Base-by-base conservation (phyloP, 2,797 vertebrate species). In the Nannoperca obscura region DNA sequence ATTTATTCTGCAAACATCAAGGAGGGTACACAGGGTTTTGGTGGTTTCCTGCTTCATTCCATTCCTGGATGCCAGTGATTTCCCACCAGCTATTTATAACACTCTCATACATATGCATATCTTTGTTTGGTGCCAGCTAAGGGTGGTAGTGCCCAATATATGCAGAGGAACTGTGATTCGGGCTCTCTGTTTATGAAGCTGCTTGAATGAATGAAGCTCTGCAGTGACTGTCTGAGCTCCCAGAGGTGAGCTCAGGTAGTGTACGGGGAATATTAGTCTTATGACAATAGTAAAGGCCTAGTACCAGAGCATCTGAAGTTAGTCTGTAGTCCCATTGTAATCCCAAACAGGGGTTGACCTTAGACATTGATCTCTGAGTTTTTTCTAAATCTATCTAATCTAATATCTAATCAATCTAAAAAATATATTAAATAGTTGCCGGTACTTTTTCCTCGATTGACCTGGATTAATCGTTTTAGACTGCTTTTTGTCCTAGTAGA, bases 161-260 rank as follows among this genome's bases (percentile, higher is more conserved):
- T 10, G 15, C 44, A 36, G 40, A n/a, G 0, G 5, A 58, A 15
- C 6, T 14, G 12, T 27, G 14, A n/a, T 27, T 36, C 30, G 2
- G 14, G 24, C 8, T 52, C 22, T 47, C 5, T 58, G 9, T 57
- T n/a, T 27, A 15, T 53, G 13, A 44, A 54, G 59, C 46, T 32
- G 14, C 24, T 44, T 27, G 8, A 74, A 30, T 14, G 44, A 38
- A 60, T 74, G 42, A 10, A 64, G 12, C 54, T 65, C 36, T 70
- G 69, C 59, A 66, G 65, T 13, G 40, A 34, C 54, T 55, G 63
- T 54, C 63, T 34, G 32, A 60, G 0, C 8, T 50, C 71, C 58
- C 57, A 27, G 27, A 71, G 46, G 38, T 71, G 38, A 63, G 14
- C 30, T 60, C 38, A n/a, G 54, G 74, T 27, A 38, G 36, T 32